Conservation (phyloP, 1,140 invertebrate genomes). For the Andrena cerasifolii region DNA sequence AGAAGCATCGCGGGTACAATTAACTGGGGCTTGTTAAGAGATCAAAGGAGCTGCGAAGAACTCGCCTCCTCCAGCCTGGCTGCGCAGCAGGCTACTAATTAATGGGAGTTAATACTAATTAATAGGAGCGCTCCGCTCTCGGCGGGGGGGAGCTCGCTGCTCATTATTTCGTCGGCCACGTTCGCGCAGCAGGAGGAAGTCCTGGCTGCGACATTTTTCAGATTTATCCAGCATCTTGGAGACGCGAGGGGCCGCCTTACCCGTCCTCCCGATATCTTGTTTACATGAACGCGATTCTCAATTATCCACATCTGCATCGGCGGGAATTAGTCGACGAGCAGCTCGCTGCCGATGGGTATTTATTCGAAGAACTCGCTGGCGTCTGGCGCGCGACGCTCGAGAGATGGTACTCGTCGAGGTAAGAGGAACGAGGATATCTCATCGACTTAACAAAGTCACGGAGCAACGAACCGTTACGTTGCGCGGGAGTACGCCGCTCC, state of each 20-base stretch:
- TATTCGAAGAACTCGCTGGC: conserved; percentile 30
- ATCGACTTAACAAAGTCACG: conserved; percentile 58
- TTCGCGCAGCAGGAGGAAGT: background rate
- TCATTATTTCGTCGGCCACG: background rate
- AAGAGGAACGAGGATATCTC: conserved; percentile 26
- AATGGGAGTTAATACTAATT: conserved; percentile 43
- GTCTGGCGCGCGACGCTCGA: background rate
- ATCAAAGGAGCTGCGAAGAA: conserved; percentile 17
- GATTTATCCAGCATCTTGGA: conserved; percentile 12
- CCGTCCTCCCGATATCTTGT: conserved; percentile 24
- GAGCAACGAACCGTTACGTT: conserved; percentile 56
- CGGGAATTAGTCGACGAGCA: conserved; percentile 56
- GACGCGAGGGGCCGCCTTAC: background rate
- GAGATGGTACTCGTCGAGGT: conserved; percentile 6
- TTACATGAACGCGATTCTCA: conserved; percentile 47
- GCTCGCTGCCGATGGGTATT: conserved; percentile 42
- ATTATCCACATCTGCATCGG: conserved; percentile 60
- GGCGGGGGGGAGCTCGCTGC: too few species aligned
- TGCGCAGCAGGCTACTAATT: conserved; percentile 9
- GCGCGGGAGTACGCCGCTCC: background rate
- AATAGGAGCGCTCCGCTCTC: conserved; percentile 1
- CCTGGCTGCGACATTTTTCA: background rate
- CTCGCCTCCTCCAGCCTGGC: background rate
- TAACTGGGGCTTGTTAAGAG: conserved; percentile 23
- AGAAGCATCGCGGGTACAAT: conserved; percentile 14